Evolutionary conservation across 2,797 vertebrate genomes (phyloP).

Genomic region (Ciconia nigra): DNA sequence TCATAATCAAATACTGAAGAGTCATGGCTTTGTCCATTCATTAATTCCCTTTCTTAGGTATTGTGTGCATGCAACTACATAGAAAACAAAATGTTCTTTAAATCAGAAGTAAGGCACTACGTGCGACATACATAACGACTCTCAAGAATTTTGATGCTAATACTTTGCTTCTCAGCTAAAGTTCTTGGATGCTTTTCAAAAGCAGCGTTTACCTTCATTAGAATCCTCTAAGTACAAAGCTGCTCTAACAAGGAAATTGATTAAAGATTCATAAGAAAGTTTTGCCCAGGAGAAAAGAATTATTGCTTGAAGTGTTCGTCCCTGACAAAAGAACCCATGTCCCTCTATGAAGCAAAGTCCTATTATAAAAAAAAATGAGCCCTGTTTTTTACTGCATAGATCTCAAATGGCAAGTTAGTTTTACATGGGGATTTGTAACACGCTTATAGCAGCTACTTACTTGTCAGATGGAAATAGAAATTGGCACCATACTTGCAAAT

Average conservation of each 20-base stretch:
- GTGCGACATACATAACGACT: not conserved
- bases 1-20: not conserved
- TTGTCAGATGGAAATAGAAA: not conserved
- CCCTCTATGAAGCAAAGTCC: not conserved
- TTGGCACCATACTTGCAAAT: not conserved
- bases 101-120: not conserved
- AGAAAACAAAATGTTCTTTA: not conserved
- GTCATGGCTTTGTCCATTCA: not conserved
- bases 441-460: not conserved
- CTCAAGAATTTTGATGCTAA: not conserved
- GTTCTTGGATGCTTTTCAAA: not conserved
- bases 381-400: not conserved
- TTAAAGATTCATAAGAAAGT: slow-evolving; percentile 32
- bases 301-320: not conserved
- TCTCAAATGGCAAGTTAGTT: not conserved
- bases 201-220: not conserved
- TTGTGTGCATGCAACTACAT: not conserved
- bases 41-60: not conserved
- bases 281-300: not conserved
- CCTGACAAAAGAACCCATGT: not conserved
- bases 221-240: not conserved
- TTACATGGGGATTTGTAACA: not conserved
- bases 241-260: not conserved
- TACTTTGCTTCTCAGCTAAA: not conserved
- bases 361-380: not conserved